A percentile compares a stretch with the other conserved stretches of the same genome.
Conservation (phyloP, 2,797 vertebrate genomes). For the Zenarchopterus dispar region DNA sequence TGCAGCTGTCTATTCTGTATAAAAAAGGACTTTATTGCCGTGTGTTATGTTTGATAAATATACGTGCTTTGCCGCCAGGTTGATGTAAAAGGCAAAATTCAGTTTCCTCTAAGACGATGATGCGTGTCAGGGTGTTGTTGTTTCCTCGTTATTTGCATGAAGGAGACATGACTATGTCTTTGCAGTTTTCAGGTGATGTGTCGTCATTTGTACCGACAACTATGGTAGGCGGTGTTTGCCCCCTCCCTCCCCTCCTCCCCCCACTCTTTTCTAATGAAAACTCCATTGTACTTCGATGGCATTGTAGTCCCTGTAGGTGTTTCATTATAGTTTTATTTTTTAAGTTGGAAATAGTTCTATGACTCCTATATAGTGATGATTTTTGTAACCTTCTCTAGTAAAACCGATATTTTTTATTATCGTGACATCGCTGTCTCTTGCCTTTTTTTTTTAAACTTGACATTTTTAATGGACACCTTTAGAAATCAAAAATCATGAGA, state of each 20-base stretch:
- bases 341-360: slow-evolving; percentile 84
- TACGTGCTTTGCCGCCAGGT: slow-evolving; percentile 76
- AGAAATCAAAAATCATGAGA: too few relatives aligned
- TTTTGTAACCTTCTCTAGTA: slow-evolving; percentile 99
- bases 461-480: not conserved
- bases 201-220: slow-evolving; percentile 93
- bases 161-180: slow-evolving; percentile 88
- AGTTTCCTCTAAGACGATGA: slow-evolving; percentile 76
- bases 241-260: slow-evolving; percentile 26
- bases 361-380: slow-evolving; percentile 87
- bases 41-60: slow-evolving; percentile 86
- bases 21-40: slow-evolving; percentile 83
- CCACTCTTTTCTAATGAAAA: slow-evolving; percentile 77
- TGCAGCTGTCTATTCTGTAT: slow-evolving; percentile 83
- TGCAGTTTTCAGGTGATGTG: slow-evolving; percentile 93
- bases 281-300: slow-evolving; percentile 84
- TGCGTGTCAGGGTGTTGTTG: slow-evolving; percentile 87
- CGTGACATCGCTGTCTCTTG: slow-evolving; percentile 90
- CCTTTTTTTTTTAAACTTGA: slow-evolving; percentile 73
- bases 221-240: slow-evolving; percentile 89
- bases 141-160: slow-evolving; percentile 97
- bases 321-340: slow-evolving; percentile 83
- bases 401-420: slow-evolving; percentile 99
- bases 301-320: slow-evolving; percentile 85
- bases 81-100: slow-evolving; percentile 75